Conservation (phyloP, 2,113 vertebrate genomes). For the Apteryx owenii region DNA sequence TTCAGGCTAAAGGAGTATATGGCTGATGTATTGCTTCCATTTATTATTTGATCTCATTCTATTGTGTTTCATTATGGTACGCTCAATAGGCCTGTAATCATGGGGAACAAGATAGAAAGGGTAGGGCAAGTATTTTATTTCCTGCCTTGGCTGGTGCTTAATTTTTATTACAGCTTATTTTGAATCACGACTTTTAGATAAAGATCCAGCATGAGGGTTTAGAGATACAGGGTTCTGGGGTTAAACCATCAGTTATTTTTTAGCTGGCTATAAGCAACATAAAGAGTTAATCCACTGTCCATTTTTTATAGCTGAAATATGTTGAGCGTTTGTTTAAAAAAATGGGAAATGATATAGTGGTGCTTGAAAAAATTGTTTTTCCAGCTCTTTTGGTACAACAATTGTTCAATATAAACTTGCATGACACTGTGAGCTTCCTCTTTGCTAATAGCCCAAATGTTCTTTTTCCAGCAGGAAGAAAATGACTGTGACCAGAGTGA, state of each 20-base stretch:
- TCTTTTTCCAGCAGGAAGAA: constrained; percentile 65
- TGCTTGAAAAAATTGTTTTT: constrained; percentile 63
- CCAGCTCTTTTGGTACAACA: constrained; percentile 55
- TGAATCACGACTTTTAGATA: constrained; percentile 43
- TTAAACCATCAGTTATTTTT: background rate
- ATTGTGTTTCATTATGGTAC: constrained; percentile 55
- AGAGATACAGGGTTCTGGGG: background rate
- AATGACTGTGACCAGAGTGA: constrained; percentile 22
- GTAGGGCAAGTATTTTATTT: constrained; percentile 64
- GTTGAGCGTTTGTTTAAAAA: constrained; percentile 24
- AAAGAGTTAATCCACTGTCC: constrained; percentile 43
- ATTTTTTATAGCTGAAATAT: constrained; percentile 20
- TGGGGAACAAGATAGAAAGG: constrained; percentile 65
- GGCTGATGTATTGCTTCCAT: constrained; percentile 67
- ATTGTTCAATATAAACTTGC: constrained; percentile 64
- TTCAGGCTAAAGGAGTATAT: constrained; percentile 29
- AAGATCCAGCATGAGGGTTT: background rate
- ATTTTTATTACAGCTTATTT: constrained; percentile 53
- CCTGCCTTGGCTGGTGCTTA: constrained; percentile 56
- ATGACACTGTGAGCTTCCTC: constrained; percentile 68
- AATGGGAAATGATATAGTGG: constrained; percentile 51
- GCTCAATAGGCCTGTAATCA: constrained; percentile 54
- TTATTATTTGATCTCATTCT: constrained; percentile 68
- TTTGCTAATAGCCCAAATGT: constrained; percentile 55
- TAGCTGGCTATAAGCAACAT: background rate